Conservation (phyloP, 2,797 vertebrate species). For the Leucoraja ocellata region DNA sequence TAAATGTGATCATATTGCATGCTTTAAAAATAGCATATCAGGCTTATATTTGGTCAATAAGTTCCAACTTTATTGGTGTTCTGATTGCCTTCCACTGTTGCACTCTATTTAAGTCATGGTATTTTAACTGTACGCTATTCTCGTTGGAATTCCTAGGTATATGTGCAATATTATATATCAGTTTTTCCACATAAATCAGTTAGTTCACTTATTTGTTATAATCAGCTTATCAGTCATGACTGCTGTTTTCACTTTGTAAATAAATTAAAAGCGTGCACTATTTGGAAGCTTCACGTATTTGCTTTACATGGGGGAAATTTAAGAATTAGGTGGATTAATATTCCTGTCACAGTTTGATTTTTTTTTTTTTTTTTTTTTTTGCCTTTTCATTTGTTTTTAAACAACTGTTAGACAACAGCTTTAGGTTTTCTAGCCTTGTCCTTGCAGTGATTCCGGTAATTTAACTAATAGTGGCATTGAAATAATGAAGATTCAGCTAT, state of each 20-base stretch:
- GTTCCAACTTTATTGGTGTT: neutral
- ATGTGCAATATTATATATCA: neutral
- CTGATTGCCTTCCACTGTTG: neutral
- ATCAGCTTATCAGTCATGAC: neutral
- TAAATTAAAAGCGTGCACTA: neutral
- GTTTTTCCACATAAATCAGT: neutral
- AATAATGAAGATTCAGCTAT: neutral
- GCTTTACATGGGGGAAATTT: neutral
- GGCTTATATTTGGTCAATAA: no score
- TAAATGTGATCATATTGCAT: neutral
- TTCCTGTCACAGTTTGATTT: neutral
- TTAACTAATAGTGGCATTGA: neutral
- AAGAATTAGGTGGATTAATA: neutral
- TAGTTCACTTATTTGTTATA: neutral
- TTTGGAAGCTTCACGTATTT: neutral
- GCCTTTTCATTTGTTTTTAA: fast-evolving
- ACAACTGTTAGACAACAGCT: neutral
- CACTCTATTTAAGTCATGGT: neutral
- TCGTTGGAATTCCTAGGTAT: neutral
- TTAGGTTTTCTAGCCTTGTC: neutral
- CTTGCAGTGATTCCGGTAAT: neutral
- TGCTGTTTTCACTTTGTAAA: neutral
- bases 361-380: neutral
- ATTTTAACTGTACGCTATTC: neutral
- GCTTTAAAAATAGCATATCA: neutral